These are phyloP conservation scores for Brachionus sp. DNA, from an alignment of 1,140 invertebrate species.

Conservation along the genomic window DNA sequence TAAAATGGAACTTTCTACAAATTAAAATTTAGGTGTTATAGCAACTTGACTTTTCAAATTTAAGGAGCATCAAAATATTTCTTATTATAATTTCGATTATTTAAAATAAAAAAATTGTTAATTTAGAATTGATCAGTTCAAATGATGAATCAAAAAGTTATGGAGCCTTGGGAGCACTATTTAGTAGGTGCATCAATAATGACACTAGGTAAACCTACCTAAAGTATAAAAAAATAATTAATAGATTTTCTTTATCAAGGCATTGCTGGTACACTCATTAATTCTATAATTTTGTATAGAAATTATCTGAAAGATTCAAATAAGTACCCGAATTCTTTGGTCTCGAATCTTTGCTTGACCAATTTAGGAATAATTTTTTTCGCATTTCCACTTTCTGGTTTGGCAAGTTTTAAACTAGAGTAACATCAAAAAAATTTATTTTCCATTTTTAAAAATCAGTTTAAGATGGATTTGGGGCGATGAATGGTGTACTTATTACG, in stretches of 20 bases:
- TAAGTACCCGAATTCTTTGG: background rate
- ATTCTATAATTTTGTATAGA: background rate
- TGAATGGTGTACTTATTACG: slow-evolving; percentile 42
- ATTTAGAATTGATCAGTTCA: background rate
- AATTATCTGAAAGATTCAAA: slow-evolving; percentile 21
- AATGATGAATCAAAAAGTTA: background rate
- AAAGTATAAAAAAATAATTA: background rate
- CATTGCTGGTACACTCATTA: background rate
- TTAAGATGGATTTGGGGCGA: slow-evolving; percentile 44
- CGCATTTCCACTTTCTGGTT: slow-evolving; percentile 36
- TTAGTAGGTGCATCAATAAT: background rate
- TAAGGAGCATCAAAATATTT: background rate
- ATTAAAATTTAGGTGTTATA: slow-evolving; percentile 22
- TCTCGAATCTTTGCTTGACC: background rate
- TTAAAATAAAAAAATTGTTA: background rate
- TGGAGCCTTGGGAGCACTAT: slow-evolving; percentile 18
- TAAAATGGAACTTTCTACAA: background rate
- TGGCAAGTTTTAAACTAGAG: slow-evolving; percentile 31
- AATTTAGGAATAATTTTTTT: slow-evolving; percentile 43
- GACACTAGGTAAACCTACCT: background rate
- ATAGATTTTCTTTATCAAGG: background rate
- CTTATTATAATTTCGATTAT: slow-evolving; percentile 12
- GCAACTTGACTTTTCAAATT: background rate
- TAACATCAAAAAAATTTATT: background rate
- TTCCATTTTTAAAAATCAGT: background rate